A percentile compares a stretch with the other conserved stretches of the same genome.
phyloP scores from a whole-genome alignment of 2,888 invertebrate genomes.

The Synanthedon andrenaeformis region DNA sequence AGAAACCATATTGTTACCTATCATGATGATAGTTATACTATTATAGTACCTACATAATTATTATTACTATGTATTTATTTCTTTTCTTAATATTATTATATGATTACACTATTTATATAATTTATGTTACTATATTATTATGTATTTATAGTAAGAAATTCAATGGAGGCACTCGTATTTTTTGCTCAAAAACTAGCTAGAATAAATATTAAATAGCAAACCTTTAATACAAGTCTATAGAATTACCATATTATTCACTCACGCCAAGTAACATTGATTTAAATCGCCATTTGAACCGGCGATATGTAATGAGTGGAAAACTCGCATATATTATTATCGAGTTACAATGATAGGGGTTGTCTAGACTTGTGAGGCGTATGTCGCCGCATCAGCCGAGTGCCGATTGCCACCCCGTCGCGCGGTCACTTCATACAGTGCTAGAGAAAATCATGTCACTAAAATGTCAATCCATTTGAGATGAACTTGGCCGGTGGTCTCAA shows the following conservation, averaged over 20 bases:
- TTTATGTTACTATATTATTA: no score
- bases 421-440: constrained; percentile 4
- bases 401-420: constrained; percentile 15
- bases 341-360: constrained; percentile 12
- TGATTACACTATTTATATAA: no score
- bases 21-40: no score
- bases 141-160: no score
- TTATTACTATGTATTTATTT: no score
- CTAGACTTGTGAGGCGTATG: constrained; percentile 26
- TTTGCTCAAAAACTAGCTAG: no score
- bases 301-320: neutral
- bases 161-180: no score
- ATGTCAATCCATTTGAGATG: neutral
- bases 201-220: no score
- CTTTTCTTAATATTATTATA: no score
- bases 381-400: constrained; percentile 12
- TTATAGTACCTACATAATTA: no score
- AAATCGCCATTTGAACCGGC: neutral
- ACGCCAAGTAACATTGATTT: neutral
- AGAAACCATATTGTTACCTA: neutral
- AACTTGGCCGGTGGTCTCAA: neutral
- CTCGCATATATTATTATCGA: neutral
- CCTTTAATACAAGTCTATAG: no score
- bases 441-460: constrained; percentile 1
- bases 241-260: neutral